A percentile compares a stretch with the other conserved stretches of the same genome.
Evolutionary conservation across 1,140 invertebrate species (phyloP).

Genomic region (Pseudachorutes palmiensis): DNA sequence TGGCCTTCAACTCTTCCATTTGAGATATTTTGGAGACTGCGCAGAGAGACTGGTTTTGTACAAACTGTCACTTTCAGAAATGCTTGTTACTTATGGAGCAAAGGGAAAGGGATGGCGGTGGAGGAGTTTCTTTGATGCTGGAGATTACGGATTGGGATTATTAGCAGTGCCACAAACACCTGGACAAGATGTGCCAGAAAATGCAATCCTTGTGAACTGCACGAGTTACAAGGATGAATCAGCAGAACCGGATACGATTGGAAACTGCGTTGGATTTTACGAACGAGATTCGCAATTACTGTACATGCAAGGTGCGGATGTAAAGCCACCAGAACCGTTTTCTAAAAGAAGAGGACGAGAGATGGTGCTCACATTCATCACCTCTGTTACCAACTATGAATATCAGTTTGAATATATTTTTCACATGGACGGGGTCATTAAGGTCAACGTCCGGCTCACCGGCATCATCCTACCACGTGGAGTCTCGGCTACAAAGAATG

Average conservation of each 20-base stretch:
- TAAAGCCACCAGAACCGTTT: too few relatives aligned
- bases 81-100: conserved; percentile 4
- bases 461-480: conserved; percentile 1
- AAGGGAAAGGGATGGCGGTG: not conserved
- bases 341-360: not conserved
- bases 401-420: conserved; percentile 1
- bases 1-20: not conserved
- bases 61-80: not conserved
- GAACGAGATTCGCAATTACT: too few relatives aligned
- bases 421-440: conserved; percentile 8
- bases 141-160: not conserved
- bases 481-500: not conserved
- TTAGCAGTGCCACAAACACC: too few relatives aligned
- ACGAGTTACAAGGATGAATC: too few relatives aligned
- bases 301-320: too few relatives aligned
- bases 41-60: not conserved
- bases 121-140: not conserved
- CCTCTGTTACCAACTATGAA: not conserved
- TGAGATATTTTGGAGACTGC: conserved; percentile 1
- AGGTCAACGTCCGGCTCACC: not conserved
- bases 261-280: too few relatives aligned
- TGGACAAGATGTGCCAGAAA: conserved; percentile 6
- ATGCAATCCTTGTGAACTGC: not conserved
- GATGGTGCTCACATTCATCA: not conserved
- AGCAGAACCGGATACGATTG: too few relatives aligned